A percentile compares a stretch with the other conserved stretches of the same genome.
These are phyloP conservation scores for Stenodera caucasica DNA, from an alignment of 2,888 invertebrate species.

Conservation along the genomic window DNA sequence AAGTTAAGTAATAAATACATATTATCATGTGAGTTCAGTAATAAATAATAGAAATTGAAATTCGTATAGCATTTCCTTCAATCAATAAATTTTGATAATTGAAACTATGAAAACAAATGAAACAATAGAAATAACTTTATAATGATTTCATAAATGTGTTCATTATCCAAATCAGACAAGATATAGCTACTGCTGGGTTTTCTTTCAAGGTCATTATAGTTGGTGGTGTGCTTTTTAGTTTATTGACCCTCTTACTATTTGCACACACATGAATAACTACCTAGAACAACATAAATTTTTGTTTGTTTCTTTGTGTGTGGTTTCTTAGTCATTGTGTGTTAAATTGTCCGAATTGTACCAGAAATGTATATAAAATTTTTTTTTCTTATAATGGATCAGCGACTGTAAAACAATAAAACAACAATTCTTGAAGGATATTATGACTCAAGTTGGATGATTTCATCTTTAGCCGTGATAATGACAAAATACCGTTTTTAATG, in stretches of 20 bases:
- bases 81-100: too few relatives aligned
- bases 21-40: too few relatives aligned
- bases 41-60: too few relatives aligned
- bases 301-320: neutral
- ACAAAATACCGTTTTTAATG: too few relatives aligned
- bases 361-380: neutral
- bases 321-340: neutral
- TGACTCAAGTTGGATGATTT: slow-evolving; percentile 2
- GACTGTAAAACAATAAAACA: neutral
- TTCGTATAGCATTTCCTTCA: too few relatives aligned
- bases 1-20: too few relatives aligned
- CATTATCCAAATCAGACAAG: slow-evolving; percentile 1
- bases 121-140: slow-evolving; percentile 1
- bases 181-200: neutral
- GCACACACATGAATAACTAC: neutral
- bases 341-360: neutral
- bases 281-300: neutral
- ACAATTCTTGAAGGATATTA: neutral
- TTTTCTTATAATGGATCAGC: neutral
- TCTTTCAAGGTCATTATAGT: neutral
- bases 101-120: too few relatives aligned
- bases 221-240: slow-evolving; percentile 3
- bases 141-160: neutral
- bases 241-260: neutral
- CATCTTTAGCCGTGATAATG: too few relatives aligned